These are phyloP conservation scores for Glomeris marginata DNA, from an alignment of 2,888 invertebrate species.

Conservation along the genomic window DNA sequence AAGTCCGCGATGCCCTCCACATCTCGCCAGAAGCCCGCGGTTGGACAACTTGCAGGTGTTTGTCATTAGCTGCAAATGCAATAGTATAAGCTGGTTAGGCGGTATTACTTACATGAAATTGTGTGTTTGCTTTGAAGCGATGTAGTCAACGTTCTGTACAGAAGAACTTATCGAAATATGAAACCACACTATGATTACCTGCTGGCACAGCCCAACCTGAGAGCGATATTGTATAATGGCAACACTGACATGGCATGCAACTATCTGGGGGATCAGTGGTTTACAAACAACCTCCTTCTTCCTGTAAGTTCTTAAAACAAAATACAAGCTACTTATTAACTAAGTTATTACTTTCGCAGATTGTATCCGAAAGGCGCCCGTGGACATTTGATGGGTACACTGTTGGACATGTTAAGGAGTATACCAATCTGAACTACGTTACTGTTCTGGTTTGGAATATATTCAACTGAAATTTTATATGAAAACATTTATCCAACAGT, in stretches of 20 bases:
- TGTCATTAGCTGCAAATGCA: no score
- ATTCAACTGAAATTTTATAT: no score
- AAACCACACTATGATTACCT: conserved; percentile 14
- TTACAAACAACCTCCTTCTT: conserved; percentile 26
- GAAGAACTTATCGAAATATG: conserved; percentile 17
- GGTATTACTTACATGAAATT: conserved; percentile 16
- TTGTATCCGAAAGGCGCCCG: neutral
- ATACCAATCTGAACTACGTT: conserved; percentile 4
- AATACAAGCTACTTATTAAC: neutral
- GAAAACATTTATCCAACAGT: no score
- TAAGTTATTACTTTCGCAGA: neutral
- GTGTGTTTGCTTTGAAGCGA: conserved; percentile 5
- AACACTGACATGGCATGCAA: conserved; percentile 37
- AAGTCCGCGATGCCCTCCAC: conserved; percentile 17
- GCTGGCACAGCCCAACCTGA: conserved; percentile 8
- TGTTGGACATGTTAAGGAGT: conserved; percentile 8
- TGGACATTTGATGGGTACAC: conserved; percentile 8
- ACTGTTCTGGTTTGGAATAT: conserved; percentile 8
- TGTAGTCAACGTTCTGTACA: conserved; percentile 16
- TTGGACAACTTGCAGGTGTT: conserved; percentile 12
- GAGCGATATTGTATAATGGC: conserved; percentile 34
- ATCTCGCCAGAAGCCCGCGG: conserved; percentile 15
- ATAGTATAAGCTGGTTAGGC: no score
- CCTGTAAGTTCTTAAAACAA: conserved; percentile 10
- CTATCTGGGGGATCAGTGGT: conserved; percentile 35